Evolutionary conservation across 2,888 invertebrate genomes (phyloP).

Genomic region (Dicyrtoma fusca): DNA sequence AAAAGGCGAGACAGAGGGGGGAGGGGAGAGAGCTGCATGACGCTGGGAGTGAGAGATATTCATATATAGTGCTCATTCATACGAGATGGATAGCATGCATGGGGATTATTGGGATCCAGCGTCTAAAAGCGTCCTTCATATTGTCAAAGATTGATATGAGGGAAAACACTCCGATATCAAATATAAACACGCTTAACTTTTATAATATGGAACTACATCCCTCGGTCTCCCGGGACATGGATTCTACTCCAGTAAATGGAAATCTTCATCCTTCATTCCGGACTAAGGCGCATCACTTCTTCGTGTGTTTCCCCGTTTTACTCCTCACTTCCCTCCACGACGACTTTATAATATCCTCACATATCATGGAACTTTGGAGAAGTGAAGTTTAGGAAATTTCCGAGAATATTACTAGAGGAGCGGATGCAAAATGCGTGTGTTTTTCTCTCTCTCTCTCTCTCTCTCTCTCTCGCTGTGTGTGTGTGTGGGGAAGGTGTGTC

Average conservation of each 20-base stretch:
- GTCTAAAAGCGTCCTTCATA: conserved; percentile 42
- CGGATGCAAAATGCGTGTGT: conserved; percentile 17
- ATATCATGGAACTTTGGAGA: not conserved
- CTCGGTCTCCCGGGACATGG: conserved; percentile 37
- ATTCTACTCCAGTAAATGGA: conserved; percentile 31
- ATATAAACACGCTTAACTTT: conserved; percentile 47
- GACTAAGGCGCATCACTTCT: conserved; percentile 21
- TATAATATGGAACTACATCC: conserved; percentile 40
- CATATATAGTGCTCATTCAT: conserved; percentile 47
- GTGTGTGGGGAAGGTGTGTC: conserved; percentile 47
- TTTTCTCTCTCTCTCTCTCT: not conserved
- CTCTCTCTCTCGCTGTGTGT: not conserved
- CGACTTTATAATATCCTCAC: not conserved
- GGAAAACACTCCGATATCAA: conserved; percentile 42
- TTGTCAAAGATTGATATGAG: conserved; percentile 48
- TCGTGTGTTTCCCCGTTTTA: conserved; percentile 11
- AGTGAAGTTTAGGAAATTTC: conserved; percentile 14
- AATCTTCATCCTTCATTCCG: conserved; percentile 44
- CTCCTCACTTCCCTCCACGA: not conserved
- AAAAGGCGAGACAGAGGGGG: not conserved
- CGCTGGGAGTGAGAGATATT: conserved; percentile 39
- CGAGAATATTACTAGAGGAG: conserved; percentile 21
- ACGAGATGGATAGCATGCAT: conserved; percentile 41
- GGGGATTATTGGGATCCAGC: conserved; percentile 42
- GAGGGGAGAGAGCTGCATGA: not conserved